Percentiles rank a stretch among this genome's conserved stretches.
These are phyloP conservation scores for Trichopria drosophilae DNA, from an alignment of 2,888 invertebrate genomes.

Conservation along the genomic window DNA sequence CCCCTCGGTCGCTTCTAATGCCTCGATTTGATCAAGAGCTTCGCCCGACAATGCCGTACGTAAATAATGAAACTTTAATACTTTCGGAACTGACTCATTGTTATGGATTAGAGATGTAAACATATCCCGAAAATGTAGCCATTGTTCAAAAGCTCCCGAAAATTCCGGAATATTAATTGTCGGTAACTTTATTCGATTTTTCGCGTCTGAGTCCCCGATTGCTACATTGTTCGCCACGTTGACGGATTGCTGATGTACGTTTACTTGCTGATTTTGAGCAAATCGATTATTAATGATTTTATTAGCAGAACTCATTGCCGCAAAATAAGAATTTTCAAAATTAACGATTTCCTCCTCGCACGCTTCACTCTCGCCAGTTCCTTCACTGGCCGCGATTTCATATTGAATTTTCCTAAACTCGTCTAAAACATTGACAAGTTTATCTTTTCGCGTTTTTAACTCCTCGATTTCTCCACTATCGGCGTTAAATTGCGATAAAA, in stretches of 20 bases:
- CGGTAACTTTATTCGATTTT: slow-evolving; percentile 13
- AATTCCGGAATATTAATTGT: slow-evolving; percentile 30
- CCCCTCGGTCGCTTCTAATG: slow-evolving; percentile 13
- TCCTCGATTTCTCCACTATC: background rate
- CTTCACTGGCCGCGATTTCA: background rate
- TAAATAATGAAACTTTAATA: slow-evolving; percentile 27
- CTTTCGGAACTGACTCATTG: slow-evolving; percentile 19
- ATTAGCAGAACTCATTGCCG: background rate
- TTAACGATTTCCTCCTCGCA: background rate
- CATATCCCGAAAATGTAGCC: slow-evolving; percentile 24
- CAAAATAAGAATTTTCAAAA: background rate
- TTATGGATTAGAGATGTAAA: slow-evolving; percentile 28
- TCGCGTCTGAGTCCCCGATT: too few relatives aligned
- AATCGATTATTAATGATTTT: background rate
- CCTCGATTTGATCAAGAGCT: slow-evolving; percentile 12
- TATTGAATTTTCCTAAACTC: background rate
- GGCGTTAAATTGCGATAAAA: background rate
- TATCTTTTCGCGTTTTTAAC: background rate
- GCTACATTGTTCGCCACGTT: too few relatives aligned
- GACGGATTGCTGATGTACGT: too few relatives aligned
- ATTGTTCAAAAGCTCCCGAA: too few relatives aligned
- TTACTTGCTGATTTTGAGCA: too few relatives aligned
- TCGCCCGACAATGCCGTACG: slow-evolving; percentile 14
- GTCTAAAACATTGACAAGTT: background rate
- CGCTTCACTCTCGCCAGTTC: background rate